A percentile compares a stretch with the other conserved stretches of the same genome.
Evolutionary conservation across 2,797 vertebrate species (phyloP).

Genomic region (Gadopsis bispinosus): DNA sequence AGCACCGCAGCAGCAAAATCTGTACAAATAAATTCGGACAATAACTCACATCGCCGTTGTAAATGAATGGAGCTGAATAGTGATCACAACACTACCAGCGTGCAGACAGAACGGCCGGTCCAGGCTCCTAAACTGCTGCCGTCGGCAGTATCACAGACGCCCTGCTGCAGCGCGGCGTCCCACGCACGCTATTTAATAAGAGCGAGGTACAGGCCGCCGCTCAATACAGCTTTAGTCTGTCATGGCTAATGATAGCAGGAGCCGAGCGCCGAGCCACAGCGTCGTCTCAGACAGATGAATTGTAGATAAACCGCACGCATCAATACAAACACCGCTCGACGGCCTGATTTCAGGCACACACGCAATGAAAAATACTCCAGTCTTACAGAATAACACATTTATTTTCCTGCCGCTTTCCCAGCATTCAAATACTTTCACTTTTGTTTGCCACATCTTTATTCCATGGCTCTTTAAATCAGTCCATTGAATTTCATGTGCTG

Average conservation of each 20-base stretch:
- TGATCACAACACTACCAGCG: slow-evolving; percentile 38
- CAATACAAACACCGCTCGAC: slow-evolving; percentile 40
- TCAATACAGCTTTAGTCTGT: slow-evolving; percentile 64
- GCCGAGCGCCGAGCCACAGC: slow-evolving; percentile 19
- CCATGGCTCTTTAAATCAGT: not conserved
- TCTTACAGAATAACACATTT: slow-evolving; percentile 23
- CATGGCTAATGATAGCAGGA: slow-evolving; percentile 51
- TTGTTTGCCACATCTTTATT: slow-evolving; percentile 8
- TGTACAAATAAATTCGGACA: slow-evolving; percentile 11
- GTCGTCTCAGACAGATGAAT: slow-evolving; percentile 47
- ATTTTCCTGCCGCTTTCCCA: not conserved
- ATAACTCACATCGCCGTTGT: slow-evolving; percentile 14
- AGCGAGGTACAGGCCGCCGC: slow-evolving; percentile 34
- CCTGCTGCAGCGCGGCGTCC: not conserved
- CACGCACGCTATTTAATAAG: slow-evolving; percentile 50
- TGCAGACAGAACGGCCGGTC: slow-evolving; percentile 16
- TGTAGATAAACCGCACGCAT: slow-evolving; percentile 48
- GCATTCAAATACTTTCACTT: slow-evolving; percentile 1
- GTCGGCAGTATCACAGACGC: slow-evolving; percentile 57
- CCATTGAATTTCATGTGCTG: not conserved
- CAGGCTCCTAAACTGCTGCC: slow-evolving; percentile 43
- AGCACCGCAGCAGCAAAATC: slow-evolving; percentile 5
- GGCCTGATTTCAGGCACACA: slow-evolving; percentile 23
- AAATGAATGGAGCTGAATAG: slow-evolving; percentile 28
- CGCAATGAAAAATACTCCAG: slow-evolving; percentile 25